Percentiles rank a stretch among this genome's conserved stretches.
These are phyloP conservation scores for Rallus crepitans DNA, from an alignment of 2,797 vertebrate species.

Conservation along the genomic window DNA sequence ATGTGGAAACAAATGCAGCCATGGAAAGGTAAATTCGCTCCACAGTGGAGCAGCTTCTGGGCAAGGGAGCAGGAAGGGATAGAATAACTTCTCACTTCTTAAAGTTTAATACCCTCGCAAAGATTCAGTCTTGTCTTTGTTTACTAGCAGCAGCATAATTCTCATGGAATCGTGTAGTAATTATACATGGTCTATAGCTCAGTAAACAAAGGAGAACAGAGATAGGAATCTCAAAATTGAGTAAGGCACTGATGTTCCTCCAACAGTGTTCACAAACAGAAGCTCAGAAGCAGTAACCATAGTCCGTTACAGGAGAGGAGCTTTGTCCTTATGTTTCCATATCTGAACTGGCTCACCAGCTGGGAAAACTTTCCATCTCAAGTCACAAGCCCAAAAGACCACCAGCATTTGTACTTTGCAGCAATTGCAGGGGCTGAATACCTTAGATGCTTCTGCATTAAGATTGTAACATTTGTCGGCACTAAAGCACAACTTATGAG, in stretches of 20 bases:
- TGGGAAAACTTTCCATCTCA: neutral
- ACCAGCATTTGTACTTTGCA: neutral
- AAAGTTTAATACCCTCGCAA: neutral
- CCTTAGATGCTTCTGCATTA: neutral
- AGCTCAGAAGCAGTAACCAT: neutral
- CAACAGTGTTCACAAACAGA: neutral
- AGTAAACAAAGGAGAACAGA: neutral
- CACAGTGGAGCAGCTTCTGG: neutral
- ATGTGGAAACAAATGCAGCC: neutral
- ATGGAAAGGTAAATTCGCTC: neutral
- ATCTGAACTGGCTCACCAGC: neutral
- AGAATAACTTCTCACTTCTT: neutral
- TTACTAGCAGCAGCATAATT: neutral
- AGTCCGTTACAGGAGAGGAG: neutral
- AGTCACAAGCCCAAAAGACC: neutral
- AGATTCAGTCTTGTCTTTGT: neutral
- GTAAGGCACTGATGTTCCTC: neutral
- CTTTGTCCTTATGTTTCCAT: neutral
- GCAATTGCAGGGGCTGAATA: fast-evolving
- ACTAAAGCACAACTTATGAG: neutral
- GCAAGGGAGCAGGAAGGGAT: neutral
- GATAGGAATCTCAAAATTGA: neutral
- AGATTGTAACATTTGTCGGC: neutral
- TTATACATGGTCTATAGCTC: neutral
- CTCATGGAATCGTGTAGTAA: neutral